phyloP scores from a whole-genome alignment of 2,888 invertebrate species.

The Trichogramma evanescens region DNA sequence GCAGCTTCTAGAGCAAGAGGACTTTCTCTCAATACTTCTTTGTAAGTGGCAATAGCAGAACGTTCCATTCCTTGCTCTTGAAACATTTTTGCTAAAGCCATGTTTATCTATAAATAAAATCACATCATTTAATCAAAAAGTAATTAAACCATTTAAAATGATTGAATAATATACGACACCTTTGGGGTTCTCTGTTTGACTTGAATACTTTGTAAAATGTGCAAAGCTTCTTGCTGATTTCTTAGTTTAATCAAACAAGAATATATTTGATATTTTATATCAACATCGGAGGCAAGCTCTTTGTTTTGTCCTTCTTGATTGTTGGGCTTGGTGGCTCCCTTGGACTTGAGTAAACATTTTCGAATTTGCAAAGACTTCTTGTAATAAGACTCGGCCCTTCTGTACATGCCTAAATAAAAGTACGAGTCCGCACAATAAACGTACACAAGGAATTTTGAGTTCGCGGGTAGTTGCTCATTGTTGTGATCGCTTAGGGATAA shows the following conservation, averaged over 20 bases:
- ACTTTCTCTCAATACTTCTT: slow-evolving; percentile 69
- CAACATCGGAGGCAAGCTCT: slow-evolving; percentile 55
- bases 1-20: slow-evolving; percentile 72
- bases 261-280: slow-evolving; percentile 68
- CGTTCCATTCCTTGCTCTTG: slow-evolving; percentile 63
- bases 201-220: slow-evolving; percentile 54
- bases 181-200: slow-evolving; percentile 64
- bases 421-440: slow-evolving; percentile 66
- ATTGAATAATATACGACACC: slow-evolving; percentile 41
- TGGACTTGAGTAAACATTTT: slow-evolving; percentile 56
- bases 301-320: slow-evolving; percentile 46
- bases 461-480: slow-evolving; percentile 54
- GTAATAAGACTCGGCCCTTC: slow-evolving; percentile 62
- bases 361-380: slow-evolving; percentile 59
- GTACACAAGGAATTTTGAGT: slow-evolving; percentile 62
- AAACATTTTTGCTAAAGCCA: slow-evolving; percentile 69
- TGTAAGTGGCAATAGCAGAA: slow-evolving; percentile 67
- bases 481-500: slow-evolving; percentile 61
- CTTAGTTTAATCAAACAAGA: slow-evolving; percentile 62
- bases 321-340: slow-evolving; percentile 47
- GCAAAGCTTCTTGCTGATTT: slow-evolving; percentile 57
- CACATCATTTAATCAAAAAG: background rate
- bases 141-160: background rate
- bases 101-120: slow-evolving; percentile 48
- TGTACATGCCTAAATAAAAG: slow-evolving; percentile 59